phyloP scores from a whole-genome alignment of 2,888 invertebrate genomes.

The Drosophila borealis region DNA sequence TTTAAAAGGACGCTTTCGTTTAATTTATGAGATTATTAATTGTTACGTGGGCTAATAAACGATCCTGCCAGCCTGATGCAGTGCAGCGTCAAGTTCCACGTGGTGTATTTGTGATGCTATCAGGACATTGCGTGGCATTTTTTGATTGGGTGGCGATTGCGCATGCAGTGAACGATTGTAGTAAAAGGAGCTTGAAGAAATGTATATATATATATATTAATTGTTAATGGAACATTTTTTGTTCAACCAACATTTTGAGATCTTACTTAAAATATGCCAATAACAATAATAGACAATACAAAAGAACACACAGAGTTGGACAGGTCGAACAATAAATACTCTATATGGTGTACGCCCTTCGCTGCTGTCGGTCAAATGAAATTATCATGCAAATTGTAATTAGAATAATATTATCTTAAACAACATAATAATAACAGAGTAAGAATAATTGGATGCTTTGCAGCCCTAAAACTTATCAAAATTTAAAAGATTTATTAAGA shows the following conservation, averaged over 20 bases:
- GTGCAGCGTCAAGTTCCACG: conserved; percentile 25
- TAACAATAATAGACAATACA: conserved; percentile 6
- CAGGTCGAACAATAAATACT: neutral
- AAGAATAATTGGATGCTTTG: too few relatives aligned
- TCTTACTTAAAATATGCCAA: conserved; percentile 5
- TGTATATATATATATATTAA: neutral
- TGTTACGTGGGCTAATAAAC: conserved; percentile 24
- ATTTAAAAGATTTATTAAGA: too few relatives aligned
- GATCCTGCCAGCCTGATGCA: conserved; percentile 14
- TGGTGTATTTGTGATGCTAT: conserved; percentile 37
- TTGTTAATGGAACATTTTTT: conserved; percentile 19
- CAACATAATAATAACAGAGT: too few relatives aligned
- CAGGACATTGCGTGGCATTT: conserved; percentile 32
- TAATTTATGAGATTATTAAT: conserved; percentile 37
- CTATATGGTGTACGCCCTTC: neutral
- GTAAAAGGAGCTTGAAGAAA: neutral
- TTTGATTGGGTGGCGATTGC: conserved; percentile 5
- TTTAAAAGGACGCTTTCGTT: conserved; percentile 26
- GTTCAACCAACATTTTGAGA: conserved; percentile 6
- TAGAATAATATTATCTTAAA: too few relatives aligned
- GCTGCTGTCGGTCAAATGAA: too few relatives aligned
- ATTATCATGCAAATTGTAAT: too few relatives aligned
- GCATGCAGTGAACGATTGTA: neutral
- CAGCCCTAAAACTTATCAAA: too few relatives aligned
- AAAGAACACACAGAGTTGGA: neutral